Evolutionary conservation across 2,888 invertebrate species (phyloP).

Genomic region (Drosophila cracens): DNA sequence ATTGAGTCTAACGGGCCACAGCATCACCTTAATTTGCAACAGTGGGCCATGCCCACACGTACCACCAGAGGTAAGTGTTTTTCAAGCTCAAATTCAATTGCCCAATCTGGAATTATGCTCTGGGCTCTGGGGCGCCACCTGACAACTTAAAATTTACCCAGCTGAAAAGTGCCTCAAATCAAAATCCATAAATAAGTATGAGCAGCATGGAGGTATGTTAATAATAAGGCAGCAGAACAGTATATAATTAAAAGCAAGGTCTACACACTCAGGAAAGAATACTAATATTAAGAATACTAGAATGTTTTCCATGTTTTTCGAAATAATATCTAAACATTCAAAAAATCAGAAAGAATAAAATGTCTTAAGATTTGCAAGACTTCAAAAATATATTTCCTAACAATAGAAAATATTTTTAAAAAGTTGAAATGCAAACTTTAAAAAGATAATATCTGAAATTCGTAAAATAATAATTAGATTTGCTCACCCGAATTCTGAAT

Average conservation of each 20-base stretch:
- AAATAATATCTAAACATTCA: neutral
- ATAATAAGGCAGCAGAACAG: neutral
- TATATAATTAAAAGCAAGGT: neutral
- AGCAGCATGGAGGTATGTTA: neutral
- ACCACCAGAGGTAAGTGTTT: constrained; percentile 12
- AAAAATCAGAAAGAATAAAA: neutral
- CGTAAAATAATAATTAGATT: neutral
- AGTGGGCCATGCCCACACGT: constrained; percentile 1
- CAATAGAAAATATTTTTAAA: neutral
- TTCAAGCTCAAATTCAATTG: constrained; percentile 36
- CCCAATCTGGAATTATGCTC: neutral
- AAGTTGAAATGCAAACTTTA: neutral
- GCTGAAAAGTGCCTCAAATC: neutral
- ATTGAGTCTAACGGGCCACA: constrained; percentile 19
- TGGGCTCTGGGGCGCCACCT: constrained; percentile 16
- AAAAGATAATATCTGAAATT: neutral
- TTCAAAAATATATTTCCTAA: no score
- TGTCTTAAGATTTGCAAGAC: neutral
- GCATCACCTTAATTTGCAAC: constrained; percentile 12
- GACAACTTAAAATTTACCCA: constrained; percentile 1
- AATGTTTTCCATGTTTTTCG: neutral
- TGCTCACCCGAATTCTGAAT: neutral
- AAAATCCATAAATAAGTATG: neutral
- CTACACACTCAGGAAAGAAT: neutral
- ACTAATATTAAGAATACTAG: neutral